A percentile compares a stretch with the other conserved stretches of the same genome.
Conservation (phyloP, 2,113 vertebrate species). For the Mus pahari region DNA sequence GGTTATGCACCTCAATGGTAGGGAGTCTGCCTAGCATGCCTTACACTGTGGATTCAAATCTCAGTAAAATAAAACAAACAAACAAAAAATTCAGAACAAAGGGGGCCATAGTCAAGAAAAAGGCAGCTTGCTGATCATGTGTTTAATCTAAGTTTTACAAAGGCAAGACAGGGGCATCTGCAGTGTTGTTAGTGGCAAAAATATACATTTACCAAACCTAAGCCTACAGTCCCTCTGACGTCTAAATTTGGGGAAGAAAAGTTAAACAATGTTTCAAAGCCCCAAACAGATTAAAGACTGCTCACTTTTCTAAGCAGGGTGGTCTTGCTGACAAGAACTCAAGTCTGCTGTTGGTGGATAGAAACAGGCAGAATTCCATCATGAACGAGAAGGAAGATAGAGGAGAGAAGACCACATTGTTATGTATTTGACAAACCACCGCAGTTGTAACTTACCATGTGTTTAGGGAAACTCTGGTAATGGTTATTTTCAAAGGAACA, state of each 20-base stretch:
- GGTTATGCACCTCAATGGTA: not conserved
- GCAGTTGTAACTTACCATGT: constrained; percentile 18
- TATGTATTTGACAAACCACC: constrained; percentile 12
- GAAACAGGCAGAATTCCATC: not conserved
- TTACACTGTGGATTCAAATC: not conserved
- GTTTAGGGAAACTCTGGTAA: constrained; percentile 29
- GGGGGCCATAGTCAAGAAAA: not conserved
- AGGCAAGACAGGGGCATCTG: not conserved
- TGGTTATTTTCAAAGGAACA: constrained; percentile 50
- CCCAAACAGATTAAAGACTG: constrained; percentile 65
- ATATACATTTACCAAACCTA: constrained; percentile 55
- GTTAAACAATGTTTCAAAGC: constrained; percentile 60
- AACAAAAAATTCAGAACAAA: constrained; percentile 42
- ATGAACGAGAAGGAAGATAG: not conserved
- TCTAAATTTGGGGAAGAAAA: constrained; percentile 35
- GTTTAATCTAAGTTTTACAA: not conserved
- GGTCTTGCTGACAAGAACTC: constrained; percentile 44
- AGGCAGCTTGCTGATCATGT: not conserved
- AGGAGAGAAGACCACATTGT: not conserved
- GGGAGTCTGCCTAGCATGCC: not conserved
- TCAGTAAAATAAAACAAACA: not conserved
- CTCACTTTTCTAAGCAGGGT: constrained; percentile 13
- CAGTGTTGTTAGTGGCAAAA: not conserved
- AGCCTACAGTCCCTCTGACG: constrained; percentile 59
- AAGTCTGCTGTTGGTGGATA: not conserved